Percentiles rank a stretch among this genome's conserved stretches.
These are phyloP conservation scores for Thymallus thymallus DNA, from an alignment of 2,113 vertebrate species.

Conservation along the genomic window DNA sequence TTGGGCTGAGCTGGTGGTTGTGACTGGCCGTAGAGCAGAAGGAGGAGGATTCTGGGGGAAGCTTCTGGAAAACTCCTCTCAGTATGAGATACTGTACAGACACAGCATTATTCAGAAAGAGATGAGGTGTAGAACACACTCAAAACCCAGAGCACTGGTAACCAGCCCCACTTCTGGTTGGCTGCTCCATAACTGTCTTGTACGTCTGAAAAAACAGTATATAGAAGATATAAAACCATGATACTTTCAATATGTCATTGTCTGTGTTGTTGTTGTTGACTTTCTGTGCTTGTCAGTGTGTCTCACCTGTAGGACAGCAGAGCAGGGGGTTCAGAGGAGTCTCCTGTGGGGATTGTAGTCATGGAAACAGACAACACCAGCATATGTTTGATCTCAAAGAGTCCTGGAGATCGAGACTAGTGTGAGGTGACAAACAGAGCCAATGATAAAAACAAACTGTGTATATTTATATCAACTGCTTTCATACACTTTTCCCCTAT, in stretches of 20 bases:
- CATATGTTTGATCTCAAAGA: constrained; percentile 29
- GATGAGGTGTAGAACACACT: constrained; percentile 57
- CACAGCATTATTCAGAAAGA: constrained; percentile 9
- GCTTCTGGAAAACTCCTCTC: constrained; percentile 36
- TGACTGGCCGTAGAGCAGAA: constrained; percentile 51
- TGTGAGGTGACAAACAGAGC: too few relatives aligned
- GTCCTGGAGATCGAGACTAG: too few relatives aligned
- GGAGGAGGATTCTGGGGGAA: constrained; percentile 47
- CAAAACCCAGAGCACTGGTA: constrained; percentile 43
- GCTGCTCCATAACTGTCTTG: constrained; percentile 56
- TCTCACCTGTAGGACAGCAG: constrained; percentile 60
- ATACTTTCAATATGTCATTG: too few relatives aligned
- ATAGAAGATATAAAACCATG: neutral
- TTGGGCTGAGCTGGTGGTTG: constrained; percentile 26
- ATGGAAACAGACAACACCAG: constrained; percentile 56
- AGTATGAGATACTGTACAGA: too few relatives aligned
- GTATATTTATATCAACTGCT: too few relatives aligned
- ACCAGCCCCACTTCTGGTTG: constrained; percentile 67
- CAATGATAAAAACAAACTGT: too few relatives aligned
- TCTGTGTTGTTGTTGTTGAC: too few relatives aligned
- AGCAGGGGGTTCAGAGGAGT: constrained; percentile 10
- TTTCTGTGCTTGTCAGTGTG: neutral
- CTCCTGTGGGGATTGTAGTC: constrained; percentile 26
- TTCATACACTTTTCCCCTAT: too few relatives aligned
- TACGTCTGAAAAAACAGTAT: constrained; percentile 52